These are phyloP conservation scores for Fratercula arctica DNA, from an alignment of 2,797 vertebrate species.

Conservation along the genomic window DNA sequence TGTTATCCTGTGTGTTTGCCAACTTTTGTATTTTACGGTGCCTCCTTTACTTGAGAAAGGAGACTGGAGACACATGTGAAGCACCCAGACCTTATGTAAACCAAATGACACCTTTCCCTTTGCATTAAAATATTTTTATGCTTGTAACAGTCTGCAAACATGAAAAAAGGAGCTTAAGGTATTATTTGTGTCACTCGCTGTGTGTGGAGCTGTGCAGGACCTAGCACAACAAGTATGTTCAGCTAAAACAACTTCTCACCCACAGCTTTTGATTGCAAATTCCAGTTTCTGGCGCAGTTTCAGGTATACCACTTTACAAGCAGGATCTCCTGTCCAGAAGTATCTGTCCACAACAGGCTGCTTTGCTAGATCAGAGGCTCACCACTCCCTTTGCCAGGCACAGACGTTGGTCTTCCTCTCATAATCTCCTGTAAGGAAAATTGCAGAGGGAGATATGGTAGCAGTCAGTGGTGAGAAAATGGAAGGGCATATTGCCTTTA, in stretches of 20 bases:
- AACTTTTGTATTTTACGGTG: not conserved
- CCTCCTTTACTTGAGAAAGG: not conserved
- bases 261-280: not conserved
- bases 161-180: not conserved
- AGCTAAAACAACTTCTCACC: not conserved
- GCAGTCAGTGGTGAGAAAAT: not conserved
- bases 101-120: not conserved
- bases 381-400: not conserved
- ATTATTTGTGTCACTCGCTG: accelerated
- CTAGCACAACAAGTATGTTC: not conserved
- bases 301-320: not conserved
- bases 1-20: not conserved
- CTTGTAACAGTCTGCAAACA: not conserved
- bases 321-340: not conserved
- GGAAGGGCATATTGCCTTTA: not conserved
- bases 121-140: not conserved
- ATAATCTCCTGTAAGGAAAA: not conserved
- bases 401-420: not conserved
- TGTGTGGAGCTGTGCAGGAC: not conserved
- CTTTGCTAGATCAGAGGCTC: not conserved
- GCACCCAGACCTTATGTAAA: not conserved
- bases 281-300: not conserved
- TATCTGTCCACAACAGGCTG: not conserved
- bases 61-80: not conserved
- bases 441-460: not conserved